These are phyloP conservation scores for Leuctra nigra DNA, from an alignment of 2,888 invertebrate genomes.

Conservation along the genomic window DNA sequence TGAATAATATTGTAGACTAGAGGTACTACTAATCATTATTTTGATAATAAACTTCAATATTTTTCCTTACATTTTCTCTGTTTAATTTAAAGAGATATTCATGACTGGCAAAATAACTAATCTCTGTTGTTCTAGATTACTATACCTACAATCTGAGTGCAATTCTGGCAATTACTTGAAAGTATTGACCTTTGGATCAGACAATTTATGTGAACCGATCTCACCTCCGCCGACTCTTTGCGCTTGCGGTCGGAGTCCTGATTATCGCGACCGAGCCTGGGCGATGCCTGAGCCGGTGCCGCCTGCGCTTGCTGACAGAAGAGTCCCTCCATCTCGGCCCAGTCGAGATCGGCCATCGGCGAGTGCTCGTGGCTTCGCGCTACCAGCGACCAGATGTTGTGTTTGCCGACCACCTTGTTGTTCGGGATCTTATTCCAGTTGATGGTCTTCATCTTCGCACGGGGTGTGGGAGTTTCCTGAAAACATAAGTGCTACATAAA, in stretches of 20 bases:
- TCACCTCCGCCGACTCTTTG: conserved; percentile 71
- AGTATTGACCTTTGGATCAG: not conserved
- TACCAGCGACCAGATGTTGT: conserved; percentile 90
- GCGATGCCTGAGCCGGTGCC: conserved; percentile 46
- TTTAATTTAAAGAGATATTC: too few relatives aligned
- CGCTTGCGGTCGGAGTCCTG: conserved; percentile 49
- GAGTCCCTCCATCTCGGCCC: conserved; percentile 88
- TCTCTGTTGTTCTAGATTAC: too few relatives aligned
- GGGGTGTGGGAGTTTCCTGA: conserved; percentile 80
- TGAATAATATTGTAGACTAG: too few relatives aligned
- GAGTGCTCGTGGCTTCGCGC: conserved; percentile 78
- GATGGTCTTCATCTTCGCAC: conserved; percentile 93
- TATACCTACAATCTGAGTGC: too few relatives aligned
- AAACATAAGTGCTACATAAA: too few relatives aligned
- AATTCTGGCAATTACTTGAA: too few relatives aligned
- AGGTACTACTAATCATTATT: too few relatives aligned
- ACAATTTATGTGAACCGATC: not conserved
- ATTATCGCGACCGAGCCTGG: conserved; percentile 45
- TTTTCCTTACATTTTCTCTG: too few relatives aligned
- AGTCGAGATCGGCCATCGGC: conserved; percentile 80
- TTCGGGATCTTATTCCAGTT: conserved; percentile 97
- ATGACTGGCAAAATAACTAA: too few relatives aligned
- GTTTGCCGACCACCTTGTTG: conserved; percentile 79
- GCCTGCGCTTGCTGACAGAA: conserved; percentile 70
- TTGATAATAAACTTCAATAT: too few relatives aligned